phyloP scores from a whole-genome alignment of 2,113 vertebrate species.

The Peromyscus polionotus region DNA sequence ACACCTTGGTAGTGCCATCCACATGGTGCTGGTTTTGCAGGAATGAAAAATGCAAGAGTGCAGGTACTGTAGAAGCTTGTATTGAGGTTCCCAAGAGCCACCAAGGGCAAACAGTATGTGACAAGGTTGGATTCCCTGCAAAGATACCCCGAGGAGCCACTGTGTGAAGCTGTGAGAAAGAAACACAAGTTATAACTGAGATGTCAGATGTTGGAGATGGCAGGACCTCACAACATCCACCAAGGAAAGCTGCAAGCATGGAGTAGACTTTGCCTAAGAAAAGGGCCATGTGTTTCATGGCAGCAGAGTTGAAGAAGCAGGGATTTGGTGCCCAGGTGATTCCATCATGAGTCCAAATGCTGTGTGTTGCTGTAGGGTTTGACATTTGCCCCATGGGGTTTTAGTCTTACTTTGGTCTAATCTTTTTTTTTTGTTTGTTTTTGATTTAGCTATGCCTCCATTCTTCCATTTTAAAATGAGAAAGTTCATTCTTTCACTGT shows the following conservation, averaged over 20 bases:
- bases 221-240: background rate
- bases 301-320: background rate
- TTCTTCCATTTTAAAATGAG: background rate
- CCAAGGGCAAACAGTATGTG: too few species aligned
- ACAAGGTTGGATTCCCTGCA: too few species aligned
- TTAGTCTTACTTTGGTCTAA: background rate
- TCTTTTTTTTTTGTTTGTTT: background rate
- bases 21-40: too few species aligned
- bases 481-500: background rate
- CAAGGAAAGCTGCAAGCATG: background rate
- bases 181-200: too few species aligned
- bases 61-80: too few species aligned
- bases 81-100: too few species aligned
- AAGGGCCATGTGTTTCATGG: too few species aligned
- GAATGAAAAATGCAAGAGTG: too few species aligned
- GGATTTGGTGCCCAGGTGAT: background rate
- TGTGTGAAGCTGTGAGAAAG: too few species aligned
- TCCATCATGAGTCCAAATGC: too few species aligned
- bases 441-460: background rate
- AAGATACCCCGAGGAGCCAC: too few species aligned
- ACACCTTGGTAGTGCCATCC: too few species aligned
- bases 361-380: background rate
- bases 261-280: background rate
- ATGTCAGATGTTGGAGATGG: background rate
- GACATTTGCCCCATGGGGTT: background rate